These are phyloP conservation scores for Ruditapes philippinarum DNA, from an alignment of 1,140 invertebrate genomes.

Conservation along the genomic window DNA sequence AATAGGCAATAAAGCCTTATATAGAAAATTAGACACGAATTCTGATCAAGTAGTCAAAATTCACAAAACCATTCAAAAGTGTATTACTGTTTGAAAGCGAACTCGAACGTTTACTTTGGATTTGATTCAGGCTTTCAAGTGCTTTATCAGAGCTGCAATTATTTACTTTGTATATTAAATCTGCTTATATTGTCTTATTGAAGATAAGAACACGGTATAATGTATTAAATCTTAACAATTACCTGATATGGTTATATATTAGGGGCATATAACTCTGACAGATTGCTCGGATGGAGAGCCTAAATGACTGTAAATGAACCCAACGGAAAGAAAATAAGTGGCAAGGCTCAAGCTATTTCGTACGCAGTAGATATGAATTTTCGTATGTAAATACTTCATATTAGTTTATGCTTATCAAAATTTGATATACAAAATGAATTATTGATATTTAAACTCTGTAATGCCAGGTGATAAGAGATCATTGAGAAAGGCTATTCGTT, in stretches of 20 bases:
- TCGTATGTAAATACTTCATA: slow-evolving; percentile 52
- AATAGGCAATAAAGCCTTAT: slow-evolving; percentile 55
- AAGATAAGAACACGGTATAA: slow-evolving; percentile 49
- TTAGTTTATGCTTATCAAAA: slow-evolving; percentile 52
- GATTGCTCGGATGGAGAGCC: slow-evolving; percentile 3
- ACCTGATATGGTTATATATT: slow-evolving; percentile 61
- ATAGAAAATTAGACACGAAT: slow-evolving; percentile 26
- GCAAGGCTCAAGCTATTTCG: not conserved
- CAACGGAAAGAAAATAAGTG: slow-evolving; percentile 52
- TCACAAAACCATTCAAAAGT: slow-evolving; percentile 18
- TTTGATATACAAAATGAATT: slow-evolving; percentile 53
- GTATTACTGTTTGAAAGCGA: slow-evolving; percentile 7
- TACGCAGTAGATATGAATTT: slow-evolving; percentile 2
- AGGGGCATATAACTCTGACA: slow-evolving; percentile 56
- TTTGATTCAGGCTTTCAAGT: slow-evolving; percentile 22
- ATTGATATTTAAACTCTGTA: slow-evolving; percentile 57
- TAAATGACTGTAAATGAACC: slow-evolving; percentile 22
- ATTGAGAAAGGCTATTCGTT: not conserved
- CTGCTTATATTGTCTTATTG: slow-evolving; percentile 61
- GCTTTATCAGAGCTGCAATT: slow-evolving; percentile 31
- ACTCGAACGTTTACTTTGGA: slow-evolving; percentile 14
- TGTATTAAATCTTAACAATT: slow-evolving; percentile 50
- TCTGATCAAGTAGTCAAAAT: slow-evolving; percentile 60
- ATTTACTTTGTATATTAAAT: slow-evolving; percentile 62
- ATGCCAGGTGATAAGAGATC: not conserved